A percentile compares a stretch with the other conserved stretches of the same genome.
These are phyloP conservation scores for Ficedula albicollis DNA, from an alignment of 2,797 vertebrate genomes.

Conservation along the genomic window DNA sequence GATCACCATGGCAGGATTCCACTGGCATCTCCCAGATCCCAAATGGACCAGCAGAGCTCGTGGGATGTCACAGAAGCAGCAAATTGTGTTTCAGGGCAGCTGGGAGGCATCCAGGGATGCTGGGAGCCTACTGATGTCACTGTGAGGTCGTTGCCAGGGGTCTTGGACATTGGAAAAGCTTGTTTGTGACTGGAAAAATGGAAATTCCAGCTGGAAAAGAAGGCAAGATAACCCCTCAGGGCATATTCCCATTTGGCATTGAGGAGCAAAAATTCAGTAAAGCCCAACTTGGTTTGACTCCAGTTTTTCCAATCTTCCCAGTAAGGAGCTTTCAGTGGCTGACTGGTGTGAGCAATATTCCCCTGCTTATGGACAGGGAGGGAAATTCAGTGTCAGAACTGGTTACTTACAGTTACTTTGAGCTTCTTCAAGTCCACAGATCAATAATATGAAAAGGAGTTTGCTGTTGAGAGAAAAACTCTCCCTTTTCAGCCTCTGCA, in stretches of 20 bases:
- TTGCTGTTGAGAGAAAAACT: neutral
- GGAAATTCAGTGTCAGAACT: neutral
- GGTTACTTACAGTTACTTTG: neutral
- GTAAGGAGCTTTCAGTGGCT: neutral
- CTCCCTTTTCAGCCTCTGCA: neutral
- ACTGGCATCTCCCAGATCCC: neutral
- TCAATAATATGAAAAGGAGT: neutral
- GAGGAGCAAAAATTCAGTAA: neutral
- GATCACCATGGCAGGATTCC: neutral
- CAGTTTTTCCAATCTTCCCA: neutral
- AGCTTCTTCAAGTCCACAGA: neutral
- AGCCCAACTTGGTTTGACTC: neutral
- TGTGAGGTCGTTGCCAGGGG: neutral
- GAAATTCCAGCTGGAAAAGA: neutral
- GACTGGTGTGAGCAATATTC: neutral
- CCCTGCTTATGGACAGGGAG: neutral
- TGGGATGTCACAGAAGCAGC: neutral
- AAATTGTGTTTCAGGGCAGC: neutral
- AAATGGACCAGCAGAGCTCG: fast-evolving
- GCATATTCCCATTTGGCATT: neutral
- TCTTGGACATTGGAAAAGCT: neutral
- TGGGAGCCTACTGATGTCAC: neutral
- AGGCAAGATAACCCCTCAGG: neutral
- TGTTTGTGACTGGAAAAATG: neutral
- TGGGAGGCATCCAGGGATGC: neutral